Conservation (phyloP, 2,888 invertebrate species). For the Archips xylosteana region DNA sequence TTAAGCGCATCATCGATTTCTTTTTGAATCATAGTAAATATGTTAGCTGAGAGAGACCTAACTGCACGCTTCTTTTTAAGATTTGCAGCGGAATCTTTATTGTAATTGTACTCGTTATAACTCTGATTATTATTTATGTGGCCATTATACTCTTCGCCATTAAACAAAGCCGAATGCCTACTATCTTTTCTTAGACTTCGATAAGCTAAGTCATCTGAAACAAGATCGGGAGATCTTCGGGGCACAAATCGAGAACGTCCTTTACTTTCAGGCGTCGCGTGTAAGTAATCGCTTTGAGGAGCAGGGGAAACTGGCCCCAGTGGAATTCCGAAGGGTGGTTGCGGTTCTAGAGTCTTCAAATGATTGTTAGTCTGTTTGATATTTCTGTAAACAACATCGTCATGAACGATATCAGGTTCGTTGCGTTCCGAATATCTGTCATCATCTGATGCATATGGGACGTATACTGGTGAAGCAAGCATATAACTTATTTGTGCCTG, state of each 20-base stretch:
- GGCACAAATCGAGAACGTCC: slow-evolving; percentile 87
- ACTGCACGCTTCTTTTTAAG: slow-evolving; percentile 92
- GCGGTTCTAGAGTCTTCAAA: slow-evolving; percentile 90
- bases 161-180: slow-evolving; percentile 82
- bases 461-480: slow-evolving; percentile 88
- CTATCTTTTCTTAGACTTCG: slow-evolving; percentile 93
- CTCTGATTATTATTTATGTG: slow-evolving; percentile 79
- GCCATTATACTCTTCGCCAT: slow-evolving; percentile 77
- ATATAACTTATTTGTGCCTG: slow-evolving; percentile 88
- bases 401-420: slow-evolving; percentile 93
- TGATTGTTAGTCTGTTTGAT: slow-evolving; percentile 91
- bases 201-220: slow-evolving; percentile 95
- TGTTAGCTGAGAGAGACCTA: slow-evolving; percentile 93
- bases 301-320: slow-evolving; percentile 93
- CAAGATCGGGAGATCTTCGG: slow-evolving; percentile 91
- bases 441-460: slow-evolving; percentile 79
- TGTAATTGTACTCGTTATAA: slow-evolving; percentile 67
- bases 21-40: slow-evolving; percentile 90
- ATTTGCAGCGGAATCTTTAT: slow-evolving; percentile 72
- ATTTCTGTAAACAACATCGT: slow-evolving; percentile 94
- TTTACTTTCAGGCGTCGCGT: slow-evolving; percentile 88
- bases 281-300: slow-evolving; percentile 93
- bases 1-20: slow-evolving; percentile 86
- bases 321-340: slow-evolving; percentile 96
- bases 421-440: slow-evolving; percentile 85